phyloP scores from a whole-genome alignment of 2,888 invertebrate genomes.

The Calameuta filiformis region DNA sequence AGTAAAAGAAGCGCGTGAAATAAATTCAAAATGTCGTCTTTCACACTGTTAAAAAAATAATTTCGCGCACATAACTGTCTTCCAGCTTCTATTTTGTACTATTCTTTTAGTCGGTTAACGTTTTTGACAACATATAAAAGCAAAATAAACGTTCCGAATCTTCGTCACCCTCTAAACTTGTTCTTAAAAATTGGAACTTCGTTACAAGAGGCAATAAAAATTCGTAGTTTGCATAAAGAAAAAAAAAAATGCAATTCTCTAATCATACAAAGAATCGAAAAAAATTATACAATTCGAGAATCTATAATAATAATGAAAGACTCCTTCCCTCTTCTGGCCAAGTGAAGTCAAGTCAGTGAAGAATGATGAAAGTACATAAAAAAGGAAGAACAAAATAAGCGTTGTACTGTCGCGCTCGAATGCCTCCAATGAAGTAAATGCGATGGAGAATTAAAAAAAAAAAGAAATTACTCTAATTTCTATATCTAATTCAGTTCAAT shows the following conservation, averaged over 20 bases:
- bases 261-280: not conserved
- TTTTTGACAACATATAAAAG: not conserved
- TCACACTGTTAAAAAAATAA: not conserved
- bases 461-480: slow-evolving; percentile 12
- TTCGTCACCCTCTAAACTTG: not conserved
- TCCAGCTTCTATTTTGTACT: not conserved
- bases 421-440: slow-evolving; percentile 3
- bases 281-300: not conserved
- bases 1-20: not conserved
- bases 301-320: not conserved
- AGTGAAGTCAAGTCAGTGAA: not conserved
- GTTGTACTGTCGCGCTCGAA: not conserved
- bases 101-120: not conserved
- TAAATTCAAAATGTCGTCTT: not conserved
- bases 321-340: not conserved
- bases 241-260: not conserved
- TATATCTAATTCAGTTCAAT: slow-evolving; percentile 33
- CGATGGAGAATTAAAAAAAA: slow-evolving; percentile 26
- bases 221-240: not conserved
- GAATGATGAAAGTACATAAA: not conserved
- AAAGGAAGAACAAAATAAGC: not conserved
- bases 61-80: not conserved
- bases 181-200: not conserved
- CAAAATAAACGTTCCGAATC: not conserved
- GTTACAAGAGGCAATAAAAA: not conserved